Evolutionary conservation across 2,113 vertebrate genomes (phyloP).

Genomic region (Aplodontia rufa): DNA sequence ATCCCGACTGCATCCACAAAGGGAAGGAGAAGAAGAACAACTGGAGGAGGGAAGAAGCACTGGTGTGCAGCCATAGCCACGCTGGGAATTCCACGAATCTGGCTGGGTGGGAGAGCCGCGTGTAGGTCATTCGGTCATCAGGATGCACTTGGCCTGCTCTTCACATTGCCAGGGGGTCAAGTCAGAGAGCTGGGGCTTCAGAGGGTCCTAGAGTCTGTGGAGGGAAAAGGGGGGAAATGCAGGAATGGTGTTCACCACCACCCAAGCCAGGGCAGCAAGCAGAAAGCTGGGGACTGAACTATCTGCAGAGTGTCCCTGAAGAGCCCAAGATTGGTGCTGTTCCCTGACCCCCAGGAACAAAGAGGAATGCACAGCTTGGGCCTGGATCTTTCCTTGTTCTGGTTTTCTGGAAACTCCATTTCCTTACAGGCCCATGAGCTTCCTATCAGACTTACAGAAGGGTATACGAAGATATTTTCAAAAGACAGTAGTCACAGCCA

Average conservation of each 20-base stretch:
- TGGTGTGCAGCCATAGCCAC: fast-evolving
- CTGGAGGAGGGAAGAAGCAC: neutral
- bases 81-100: neutral
- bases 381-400: neutral
- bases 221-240: neutral
- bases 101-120: neutral
- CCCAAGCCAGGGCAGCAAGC: neutral
- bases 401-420: neutral
- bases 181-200: neutral
- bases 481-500: neutral
- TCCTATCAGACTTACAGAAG: neutral
- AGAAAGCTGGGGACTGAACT: neutral
- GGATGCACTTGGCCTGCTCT: neutral
- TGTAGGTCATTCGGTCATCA: neutral
- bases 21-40: fast-evolving
- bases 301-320: neutral
- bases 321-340: neutral
- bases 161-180: neutral
- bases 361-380: neutral
- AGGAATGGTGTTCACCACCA: neutral
- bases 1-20: neutral
- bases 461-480: neutral
- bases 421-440: neutral
- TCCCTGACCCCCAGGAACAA: neutral
- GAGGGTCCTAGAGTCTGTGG: neutral